These are phyloP conservation scores for Sarcophaga peregrina DNA, from an alignment of 1,140 invertebrate genomes.

Conservation along the genomic window DNA sequence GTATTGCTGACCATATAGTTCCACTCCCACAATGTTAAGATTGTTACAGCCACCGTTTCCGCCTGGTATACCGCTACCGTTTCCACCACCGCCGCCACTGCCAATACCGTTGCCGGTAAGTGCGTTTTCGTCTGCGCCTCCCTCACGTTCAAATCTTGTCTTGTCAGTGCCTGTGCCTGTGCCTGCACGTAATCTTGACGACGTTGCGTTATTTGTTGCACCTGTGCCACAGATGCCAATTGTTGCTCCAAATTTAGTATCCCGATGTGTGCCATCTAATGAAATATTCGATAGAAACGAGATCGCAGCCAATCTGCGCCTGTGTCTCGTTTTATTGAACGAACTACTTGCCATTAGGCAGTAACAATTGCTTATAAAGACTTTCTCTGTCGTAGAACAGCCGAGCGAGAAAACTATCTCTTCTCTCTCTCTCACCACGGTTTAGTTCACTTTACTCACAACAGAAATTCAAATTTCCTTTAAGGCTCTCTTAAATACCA, in stretches of 20 bases:
- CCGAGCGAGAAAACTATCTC: neutral
- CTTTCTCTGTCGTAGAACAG: constrained; percentile 14
- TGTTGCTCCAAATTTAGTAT: constrained; percentile 77
- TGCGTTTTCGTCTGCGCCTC: constrained; percentile 50
- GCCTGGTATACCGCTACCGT: neutral
- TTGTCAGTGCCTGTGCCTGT: constrained; percentile 49
- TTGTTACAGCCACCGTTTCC: constrained; percentile 25
- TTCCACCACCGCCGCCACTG: neutral
- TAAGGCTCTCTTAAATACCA: no score
- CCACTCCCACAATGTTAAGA: constrained; percentile 33
- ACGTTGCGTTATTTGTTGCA: constrained; percentile 53
- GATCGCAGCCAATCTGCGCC: constrained; percentile 85
- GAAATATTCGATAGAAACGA: constrained; percentile 95
- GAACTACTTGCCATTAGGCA: constrained; percentile 66
- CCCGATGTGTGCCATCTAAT: constrained; percentile 88
- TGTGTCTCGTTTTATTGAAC: constrained; percentile 66
- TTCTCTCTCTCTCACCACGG: neutral
- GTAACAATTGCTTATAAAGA: constrained; percentile 44
- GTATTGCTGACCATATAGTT: constrained; percentile 24
- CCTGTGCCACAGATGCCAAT: constrained; percentile 64
- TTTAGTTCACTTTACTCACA: neutral
- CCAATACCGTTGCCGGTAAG: constrained; percentile 10
- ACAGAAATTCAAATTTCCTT: neutral
- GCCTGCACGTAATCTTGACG: constrained; percentile 45
- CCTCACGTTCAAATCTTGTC: constrained; percentile 54